Evolutionary conservation across 2,113 vertebrate species (phyloP).

Genomic region (Poicephalus gulielmi): DNA sequence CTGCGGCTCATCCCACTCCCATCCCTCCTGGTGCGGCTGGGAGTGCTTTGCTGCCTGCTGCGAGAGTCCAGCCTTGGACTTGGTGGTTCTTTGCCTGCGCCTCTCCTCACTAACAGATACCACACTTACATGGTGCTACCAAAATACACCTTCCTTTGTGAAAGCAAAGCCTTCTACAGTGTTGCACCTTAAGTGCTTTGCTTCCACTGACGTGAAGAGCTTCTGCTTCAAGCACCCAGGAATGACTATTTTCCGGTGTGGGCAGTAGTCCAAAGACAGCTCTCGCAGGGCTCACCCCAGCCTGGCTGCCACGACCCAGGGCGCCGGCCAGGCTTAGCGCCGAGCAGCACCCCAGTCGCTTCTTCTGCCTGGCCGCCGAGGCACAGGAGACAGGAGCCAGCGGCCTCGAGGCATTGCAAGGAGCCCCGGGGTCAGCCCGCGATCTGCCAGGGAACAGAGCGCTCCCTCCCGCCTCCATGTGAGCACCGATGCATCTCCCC

Average conservation of each 20-base stretch:
- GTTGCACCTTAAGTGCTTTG: not conserved
- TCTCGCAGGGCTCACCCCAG: not conserved
- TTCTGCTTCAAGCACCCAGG: not conserved
- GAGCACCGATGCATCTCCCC: not conserved
- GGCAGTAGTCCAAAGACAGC: not conserved
- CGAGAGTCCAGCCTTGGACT: accelerated
- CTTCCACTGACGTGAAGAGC: not conserved
- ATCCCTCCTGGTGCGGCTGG: accelerated
- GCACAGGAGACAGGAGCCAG: not conserved
- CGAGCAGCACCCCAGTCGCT: accelerated
- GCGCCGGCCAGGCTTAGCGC: accelerated
- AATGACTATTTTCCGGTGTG: accelerated
- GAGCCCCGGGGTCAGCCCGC: not conserved
- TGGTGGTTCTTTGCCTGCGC: accelerated
- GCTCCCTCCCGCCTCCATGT: accelerated
- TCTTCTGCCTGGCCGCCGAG: accelerated
- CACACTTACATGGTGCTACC: accelerated
- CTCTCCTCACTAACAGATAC: not conserved
- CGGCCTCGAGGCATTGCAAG: accelerated
- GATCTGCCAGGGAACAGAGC: not conserved
- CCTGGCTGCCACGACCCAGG: accelerated
- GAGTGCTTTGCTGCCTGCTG: not conserved
- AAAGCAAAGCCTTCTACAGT: not conserved
- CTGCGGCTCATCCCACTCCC: accelerated
- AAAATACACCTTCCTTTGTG: not conserved